These are phyloP conservation scores for Danaus chrysippus DNA, from an alignment of 2,888 invertebrate genomes.

Conservation along the genomic window DNA sequence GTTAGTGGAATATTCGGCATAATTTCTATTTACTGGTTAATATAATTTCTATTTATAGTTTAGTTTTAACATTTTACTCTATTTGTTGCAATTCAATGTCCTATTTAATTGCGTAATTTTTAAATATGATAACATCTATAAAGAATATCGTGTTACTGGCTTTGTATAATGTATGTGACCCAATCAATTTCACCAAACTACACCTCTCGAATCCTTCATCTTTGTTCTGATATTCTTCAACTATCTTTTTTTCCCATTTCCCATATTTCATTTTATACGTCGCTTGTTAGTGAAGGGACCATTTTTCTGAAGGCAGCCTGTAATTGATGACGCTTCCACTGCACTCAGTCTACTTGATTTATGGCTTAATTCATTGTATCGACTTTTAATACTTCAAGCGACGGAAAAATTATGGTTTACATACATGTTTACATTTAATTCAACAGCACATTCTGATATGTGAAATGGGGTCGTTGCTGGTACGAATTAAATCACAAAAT, in stretches of 20 bases:
- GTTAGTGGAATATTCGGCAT: conserved; percentile 6
- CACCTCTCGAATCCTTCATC: neutral
- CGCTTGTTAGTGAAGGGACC: conserved; percentile 18
- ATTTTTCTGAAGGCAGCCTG: conserved; percentile 31
- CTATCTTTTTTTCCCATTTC: neutral
- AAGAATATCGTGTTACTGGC: too few relatives aligned
- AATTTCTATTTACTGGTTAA: neutral
- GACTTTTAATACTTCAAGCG: conserved; percentile 3
- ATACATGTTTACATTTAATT: too few relatives aligned
- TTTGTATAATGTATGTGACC: too few relatives aligned
- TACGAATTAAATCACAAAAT: neutral
- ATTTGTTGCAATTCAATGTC: too few relatives aligned
- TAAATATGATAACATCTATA: too few relatives aligned
- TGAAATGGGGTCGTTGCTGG: too few relatives aligned
- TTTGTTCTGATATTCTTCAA: conserved; percentile 14
- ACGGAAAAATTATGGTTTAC: neutral
- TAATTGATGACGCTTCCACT: conserved; percentile 29
- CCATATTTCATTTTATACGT: conserved; percentile 1
- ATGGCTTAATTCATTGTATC: conserved; percentile 15
- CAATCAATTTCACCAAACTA: neutral
- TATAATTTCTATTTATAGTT: neutral
- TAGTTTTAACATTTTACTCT: neutral
- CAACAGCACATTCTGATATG: too few relatives aligned
- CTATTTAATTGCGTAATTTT: too few relatives aligned
- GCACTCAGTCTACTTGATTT: conserved; percentile 28